These are phyloP conservation scores for Volucella zonaria DNA, from an alignment of 2,888 invertebrate genomes.

Conservation along the genomic window DNA sequence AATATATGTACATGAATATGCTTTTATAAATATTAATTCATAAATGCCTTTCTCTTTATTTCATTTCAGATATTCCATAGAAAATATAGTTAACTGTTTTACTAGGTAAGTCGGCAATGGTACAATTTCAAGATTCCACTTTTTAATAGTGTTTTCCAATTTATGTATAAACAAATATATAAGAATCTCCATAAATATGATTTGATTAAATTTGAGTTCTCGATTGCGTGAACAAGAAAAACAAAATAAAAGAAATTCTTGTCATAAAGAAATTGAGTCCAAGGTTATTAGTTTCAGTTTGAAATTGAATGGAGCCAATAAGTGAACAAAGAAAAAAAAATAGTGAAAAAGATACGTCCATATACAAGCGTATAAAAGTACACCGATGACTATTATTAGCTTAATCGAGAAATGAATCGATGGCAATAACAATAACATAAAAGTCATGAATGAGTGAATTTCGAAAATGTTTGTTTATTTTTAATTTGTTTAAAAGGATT, in stretches of 20 bases:
- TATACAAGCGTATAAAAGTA: constrained; percentile 11
- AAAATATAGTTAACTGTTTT: constrained; percentile 4
- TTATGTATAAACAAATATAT: too few species aligned
- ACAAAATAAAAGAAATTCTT: constrained; percentile 17
- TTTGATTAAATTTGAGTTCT: constrained; percentile 4
- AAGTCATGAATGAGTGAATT: constrained; percentile 23
- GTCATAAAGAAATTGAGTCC: constrained; percentile 24
- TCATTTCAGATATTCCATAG: constrained; percentile 52
- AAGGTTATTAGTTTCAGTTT: constrained; percentile 38
- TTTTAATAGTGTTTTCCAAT: not conserved
- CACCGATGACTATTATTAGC: constrained; percentile 53
- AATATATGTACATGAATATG: not conserved
- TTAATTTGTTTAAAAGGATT: constrained; percentile 68
- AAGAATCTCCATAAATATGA: too few species aligned
- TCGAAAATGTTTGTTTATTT: constrained; percentile 51
- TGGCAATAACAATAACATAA: constrained; percentile 51
- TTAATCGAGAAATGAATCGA: constrained; percentile 67
- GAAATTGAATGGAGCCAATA: constrained; percentile 23
- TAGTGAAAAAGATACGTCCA: constrained; percentile 17
- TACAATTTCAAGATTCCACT: not conserved
- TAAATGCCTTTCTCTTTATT: not conserved
- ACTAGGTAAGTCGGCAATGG: constrained; percentile 48
- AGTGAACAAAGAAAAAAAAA: constrained; percentile 23
- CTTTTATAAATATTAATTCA: not conserved
- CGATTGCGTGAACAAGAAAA: constrained; percentile 1